Evolutionary conservation across 2,113 vertebrate genomes (phyloP).

Genomic region (Seriola quinqueradiata): DNA sequence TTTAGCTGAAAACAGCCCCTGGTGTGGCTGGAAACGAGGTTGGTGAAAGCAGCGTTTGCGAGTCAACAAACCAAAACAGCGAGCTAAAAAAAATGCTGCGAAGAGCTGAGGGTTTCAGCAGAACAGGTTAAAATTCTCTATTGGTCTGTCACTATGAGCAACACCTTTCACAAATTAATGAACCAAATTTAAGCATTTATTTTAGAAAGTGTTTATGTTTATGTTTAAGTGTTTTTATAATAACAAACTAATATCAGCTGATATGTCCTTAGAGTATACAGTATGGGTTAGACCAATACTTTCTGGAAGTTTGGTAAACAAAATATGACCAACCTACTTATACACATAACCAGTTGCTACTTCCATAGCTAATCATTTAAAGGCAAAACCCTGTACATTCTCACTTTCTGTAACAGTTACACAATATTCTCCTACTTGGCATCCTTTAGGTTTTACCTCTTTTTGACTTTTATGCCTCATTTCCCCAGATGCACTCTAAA

Average conservation of each 20-base stretch:
- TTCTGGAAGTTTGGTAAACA: not conserved
- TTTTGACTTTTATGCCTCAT: conserved; percentile 26
- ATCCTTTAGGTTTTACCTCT: conserved; percentile 12
- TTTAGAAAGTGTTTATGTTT: not conserved
- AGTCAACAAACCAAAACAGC: not conserved
- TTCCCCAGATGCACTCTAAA: conserved; percentile 45
- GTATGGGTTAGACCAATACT: too few relatives aligned
- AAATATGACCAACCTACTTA: not conserved
- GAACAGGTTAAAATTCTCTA: not conserved
- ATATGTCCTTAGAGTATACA: not conserved
- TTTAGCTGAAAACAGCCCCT: too few relatives aligned
- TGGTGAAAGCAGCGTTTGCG: too few relatives aligned
- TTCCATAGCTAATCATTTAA: not conserved
- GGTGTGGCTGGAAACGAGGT: not conserved
- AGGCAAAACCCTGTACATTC: not conserved
- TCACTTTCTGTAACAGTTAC: not conserved
- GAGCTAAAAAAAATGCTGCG: not conserved
- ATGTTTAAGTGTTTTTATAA: too few relatives aligned
- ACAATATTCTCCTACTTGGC: conserved; percentile 6
- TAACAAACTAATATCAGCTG: not conserved
- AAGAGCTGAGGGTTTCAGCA: not conserved
- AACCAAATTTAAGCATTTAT: not conserved
- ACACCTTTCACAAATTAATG: not conserved
- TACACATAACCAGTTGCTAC: not conserved
- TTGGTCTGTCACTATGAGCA: not conserved